Evolutionary conservation across 2,113 vertebrate species (phyloP), one percentile per base, ranked within the genome.

Genomic region (Ciconia stormi): DNA sequence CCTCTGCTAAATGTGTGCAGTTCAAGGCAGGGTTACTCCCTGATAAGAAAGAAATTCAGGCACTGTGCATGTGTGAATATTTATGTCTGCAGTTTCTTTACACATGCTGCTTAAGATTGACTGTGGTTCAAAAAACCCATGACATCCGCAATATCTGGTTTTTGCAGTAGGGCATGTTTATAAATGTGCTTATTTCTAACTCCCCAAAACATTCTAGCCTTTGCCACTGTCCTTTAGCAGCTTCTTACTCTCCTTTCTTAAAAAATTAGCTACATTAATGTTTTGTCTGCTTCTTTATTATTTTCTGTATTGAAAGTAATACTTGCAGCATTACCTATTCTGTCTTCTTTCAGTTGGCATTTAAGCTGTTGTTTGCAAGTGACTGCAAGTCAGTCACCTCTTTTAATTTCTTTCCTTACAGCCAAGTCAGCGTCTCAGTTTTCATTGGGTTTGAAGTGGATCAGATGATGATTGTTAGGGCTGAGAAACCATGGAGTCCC

Each of bases 31-130:
- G 73, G 78, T 95, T 95, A 26, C 8, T 91, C 29, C 44, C 44
- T 78, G 77, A 91, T 89, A 94, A 94, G 90, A 90, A 86, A 83
- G 58, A 84, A 91, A 94, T 94, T 81, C 83, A 63, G 61, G 55
- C 65, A 55, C 32, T 5, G 13, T 82, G 72, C 7, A 47, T 69
- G 36, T 63, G 49, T 91, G 93, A 84, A 95, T 96, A 94, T 95
- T 91, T 95, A 90, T 67, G 52, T 61, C 73, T 91, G 52, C 4
- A 2, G 26, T 90, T 93, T 87, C 83, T 83, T 95, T 91, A 62
- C 50, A 62, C 58, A 11, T 56, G 40, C 89, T 91, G 84, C 49
- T 93, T 59, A 50, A 94, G 69, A 93, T 16, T 79, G 65, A 76
- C 61, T 72, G 62, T 49, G n/a, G 36, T 79, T 91, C 38, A 59